Percentiles rank a stretch among this genome's conserved stretches.
phyloP scores from a whole-genome alignment of 2,113 vertebrate genomes.

The Siphamia tubifer region DNA sequence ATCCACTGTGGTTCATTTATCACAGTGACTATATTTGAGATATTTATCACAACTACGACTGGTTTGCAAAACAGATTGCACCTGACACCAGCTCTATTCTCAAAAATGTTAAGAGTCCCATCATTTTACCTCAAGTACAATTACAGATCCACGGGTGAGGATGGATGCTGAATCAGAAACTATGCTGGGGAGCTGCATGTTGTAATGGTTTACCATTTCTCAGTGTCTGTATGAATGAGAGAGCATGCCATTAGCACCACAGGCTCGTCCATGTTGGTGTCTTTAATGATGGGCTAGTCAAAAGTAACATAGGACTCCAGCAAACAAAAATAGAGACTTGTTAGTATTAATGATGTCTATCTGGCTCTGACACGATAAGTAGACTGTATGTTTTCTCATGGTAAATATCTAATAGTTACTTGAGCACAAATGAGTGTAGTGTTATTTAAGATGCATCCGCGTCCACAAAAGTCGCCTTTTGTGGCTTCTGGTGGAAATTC shows the following conservation, averaged over 20 bases:
- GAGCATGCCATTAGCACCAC: conserved; percentile 60
- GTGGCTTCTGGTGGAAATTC: not conserved
- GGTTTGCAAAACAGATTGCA: conserved; percentile 16
- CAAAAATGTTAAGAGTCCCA: conserved; percentile 30
- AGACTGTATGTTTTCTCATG: conserved; percentile 5
- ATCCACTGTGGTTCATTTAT: not conserved
- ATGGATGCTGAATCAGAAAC: conserved; percentile 40
- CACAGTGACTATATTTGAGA: not conserved
- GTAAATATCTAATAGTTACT: conserved; percentile 4
- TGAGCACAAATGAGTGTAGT: not conserved
- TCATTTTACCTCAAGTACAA: conserved; percentile 34
- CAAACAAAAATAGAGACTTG: conserved; percentile 50
- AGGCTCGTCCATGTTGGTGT: conserved; percentile 44
- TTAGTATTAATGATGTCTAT: conserved; percentile 37
- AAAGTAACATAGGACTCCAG: conserved; percentile 29
- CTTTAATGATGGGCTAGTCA: conserved; percentile 63
- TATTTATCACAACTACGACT: conserved; percentile 15
- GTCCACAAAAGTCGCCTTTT: conserved; percentile 1
- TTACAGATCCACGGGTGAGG: conserved; percentile 27
- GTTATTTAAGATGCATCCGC: conserved; percentile 3
- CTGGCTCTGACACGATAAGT: not conserved
- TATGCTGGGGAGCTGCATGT: conserved; percentile 41
- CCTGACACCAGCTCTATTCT: not conserved
- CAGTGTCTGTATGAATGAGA: conserved; percentile 56
- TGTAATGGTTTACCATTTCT: conserved; percentile 59